phyloP scores from a whole-genome alignment of 2,797 vertebrate genomes.

The Catostomus latipinnis region DNA sequence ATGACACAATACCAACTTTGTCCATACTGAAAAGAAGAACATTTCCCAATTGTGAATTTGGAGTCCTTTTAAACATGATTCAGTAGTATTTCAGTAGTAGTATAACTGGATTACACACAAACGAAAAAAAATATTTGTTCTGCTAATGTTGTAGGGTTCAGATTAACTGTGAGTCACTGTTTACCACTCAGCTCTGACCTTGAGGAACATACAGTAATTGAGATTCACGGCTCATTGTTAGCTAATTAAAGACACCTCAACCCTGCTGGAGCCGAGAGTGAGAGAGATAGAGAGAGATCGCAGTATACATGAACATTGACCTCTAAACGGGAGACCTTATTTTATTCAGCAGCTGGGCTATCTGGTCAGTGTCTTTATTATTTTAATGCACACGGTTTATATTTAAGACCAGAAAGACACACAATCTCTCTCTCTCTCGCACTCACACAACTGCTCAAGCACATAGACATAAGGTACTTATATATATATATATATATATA shows the following conservation, averaged over 20 bases:
- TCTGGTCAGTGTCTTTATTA: conserved; percentile 33
- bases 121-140: not conserved
- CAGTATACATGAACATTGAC: conserved; percentile 60
- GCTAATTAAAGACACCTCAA: conserved; percentile 67
- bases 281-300: conserved; percentile 19
- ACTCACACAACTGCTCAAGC: conserved; percentile 5
- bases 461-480: not conserved
- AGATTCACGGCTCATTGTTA: conserved; percentile 69
- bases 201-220: conserved; percentile 64
- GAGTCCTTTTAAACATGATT: not conserved
- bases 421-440: not conserved
- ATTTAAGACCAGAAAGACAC: conserved; percentile 5
- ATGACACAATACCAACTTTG: no score
- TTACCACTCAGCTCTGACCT: conserved; percentile 62
- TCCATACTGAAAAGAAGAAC: no score
- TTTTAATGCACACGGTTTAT: conserved; percentile 30
- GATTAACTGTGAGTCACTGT: not conserved
- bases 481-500: no score
- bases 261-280: conserved; percentile 46
- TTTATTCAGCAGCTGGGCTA: conserved; percentile 59
- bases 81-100: not conserved
- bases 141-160: not conserved
- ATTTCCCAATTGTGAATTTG: no score
- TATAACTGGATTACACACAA: not conserved
- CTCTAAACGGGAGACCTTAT: conserved; percentile 53